These are phyloP conservation scores for Laspeyria flexula DNA, from an alignment of 2,888 invertebrate species.

Conservation along the genomic window DNA sequence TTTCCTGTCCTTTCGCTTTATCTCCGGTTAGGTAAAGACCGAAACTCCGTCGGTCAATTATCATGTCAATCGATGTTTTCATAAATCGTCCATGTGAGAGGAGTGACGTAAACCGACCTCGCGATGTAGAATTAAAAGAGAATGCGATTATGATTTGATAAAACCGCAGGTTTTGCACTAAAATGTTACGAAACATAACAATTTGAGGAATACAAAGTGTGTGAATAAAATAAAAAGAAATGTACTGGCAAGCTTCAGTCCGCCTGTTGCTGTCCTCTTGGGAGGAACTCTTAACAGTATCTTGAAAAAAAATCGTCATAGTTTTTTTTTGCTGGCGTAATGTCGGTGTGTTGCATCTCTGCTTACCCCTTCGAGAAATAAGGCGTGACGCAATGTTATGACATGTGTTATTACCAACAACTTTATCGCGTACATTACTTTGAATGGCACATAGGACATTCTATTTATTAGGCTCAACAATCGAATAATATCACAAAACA, in stretches of 20 bases:
- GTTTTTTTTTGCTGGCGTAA: no score
- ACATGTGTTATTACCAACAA: no score
- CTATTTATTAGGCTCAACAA: no score
- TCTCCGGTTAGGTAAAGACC: neutral
- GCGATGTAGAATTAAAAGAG: slow-evolving; percentile 46
- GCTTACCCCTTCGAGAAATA: no score
- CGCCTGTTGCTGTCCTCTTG: slow-evolving; percentile 4
- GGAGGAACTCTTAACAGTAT: no score
- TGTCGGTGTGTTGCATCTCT: no score
- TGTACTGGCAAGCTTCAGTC: slow-evolving; percentile 28
- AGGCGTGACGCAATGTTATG: no score
- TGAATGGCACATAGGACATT: no score
- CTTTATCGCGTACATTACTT: no score
- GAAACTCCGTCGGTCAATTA: neutral
- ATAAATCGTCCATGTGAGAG: slow-evolving; percentile 38
- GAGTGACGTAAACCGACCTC: slow-evolving; percentile 47
- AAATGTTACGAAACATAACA: slow-evolving; percentile 38
- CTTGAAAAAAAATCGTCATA: no score
- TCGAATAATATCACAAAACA: no score
- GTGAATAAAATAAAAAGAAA: slow-evolving; percentile 40
- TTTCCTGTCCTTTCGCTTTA: no score
- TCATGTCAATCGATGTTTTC: slow-evolving; percentile 20
- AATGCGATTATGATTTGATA: slow-evolving; percentile 51
- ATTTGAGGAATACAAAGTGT: slow-evolving; percentile 33
- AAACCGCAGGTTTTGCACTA: slow-evolving; percentile 47